Evolutionary conservation across 2,113 vertebrate species (phyloP).

Genomic region (Calypte anna): DNA sequence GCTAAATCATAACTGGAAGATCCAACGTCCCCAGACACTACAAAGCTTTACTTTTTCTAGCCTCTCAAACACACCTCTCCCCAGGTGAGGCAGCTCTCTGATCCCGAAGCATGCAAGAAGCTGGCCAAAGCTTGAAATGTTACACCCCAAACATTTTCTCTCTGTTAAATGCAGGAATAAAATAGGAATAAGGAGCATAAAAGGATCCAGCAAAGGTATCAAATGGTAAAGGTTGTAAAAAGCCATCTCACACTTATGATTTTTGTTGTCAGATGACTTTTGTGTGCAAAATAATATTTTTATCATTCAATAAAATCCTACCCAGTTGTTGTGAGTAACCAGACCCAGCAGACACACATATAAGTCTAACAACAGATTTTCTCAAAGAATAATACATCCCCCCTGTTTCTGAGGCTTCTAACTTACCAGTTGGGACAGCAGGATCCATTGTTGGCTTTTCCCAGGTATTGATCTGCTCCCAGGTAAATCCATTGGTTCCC

Average conservation of each 20-base stretch:
- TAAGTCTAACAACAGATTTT: background rate
- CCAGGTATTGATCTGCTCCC: constrained; percentile 98
- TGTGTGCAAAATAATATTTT: background rate
- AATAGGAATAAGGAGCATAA: background rate
- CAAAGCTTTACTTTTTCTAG: background rate
- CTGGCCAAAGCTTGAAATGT: background rate
- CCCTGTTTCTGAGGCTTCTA: background rate
- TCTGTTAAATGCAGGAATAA: background rate
- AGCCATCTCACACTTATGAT: background rate
- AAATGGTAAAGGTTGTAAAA: background rate
- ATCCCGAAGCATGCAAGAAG: background rate
- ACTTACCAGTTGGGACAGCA: constrained; percentile 90
- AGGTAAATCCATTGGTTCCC: constrained; percentile 95
- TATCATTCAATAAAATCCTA: background rate
- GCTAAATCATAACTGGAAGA: background rate
- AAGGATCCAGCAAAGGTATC: background rate
- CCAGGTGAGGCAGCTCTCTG: background rate
- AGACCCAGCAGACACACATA: background rate
- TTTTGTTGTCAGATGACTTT: background rate
- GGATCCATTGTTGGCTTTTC: constrained; percentile 92
- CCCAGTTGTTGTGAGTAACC: rapidly evolving
- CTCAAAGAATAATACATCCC: background rate
- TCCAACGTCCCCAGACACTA: background rate
- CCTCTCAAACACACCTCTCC: background rate
- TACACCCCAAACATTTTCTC: background rate